These are phyloP conservation scores for Dendronephthya gigantea DNA, from an alignment of 64 coral and sea anemone species.

Conservation along the genomic window DNA sequence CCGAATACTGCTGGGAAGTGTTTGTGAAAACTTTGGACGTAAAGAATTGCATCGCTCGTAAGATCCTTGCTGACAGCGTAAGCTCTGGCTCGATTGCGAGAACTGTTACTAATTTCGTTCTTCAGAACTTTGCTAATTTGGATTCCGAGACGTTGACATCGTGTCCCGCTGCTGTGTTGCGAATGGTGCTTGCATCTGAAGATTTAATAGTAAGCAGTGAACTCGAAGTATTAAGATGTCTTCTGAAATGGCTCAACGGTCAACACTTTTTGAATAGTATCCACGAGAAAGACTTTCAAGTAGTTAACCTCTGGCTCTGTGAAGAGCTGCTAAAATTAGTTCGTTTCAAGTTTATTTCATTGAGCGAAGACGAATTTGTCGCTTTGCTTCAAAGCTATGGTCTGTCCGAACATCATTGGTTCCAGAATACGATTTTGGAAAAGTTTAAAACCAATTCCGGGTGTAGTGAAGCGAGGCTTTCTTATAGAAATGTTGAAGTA, in stretches of 20 bases:
- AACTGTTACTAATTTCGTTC: neutral
- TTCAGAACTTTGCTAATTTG: neutral
- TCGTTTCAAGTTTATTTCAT: neutral
- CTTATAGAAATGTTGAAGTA: neutral
- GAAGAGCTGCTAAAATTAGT: neutral
- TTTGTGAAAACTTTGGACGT: neutral
- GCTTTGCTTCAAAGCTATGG: neutral
- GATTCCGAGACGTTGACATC: neutral
- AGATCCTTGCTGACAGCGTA: neutral
- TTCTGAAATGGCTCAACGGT: neutral
- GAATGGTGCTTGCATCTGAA: neutral
- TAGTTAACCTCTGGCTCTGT: neutral
- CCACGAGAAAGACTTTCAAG: too few species aligned
- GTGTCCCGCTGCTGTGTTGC: neutral
- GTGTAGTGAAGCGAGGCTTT: neutral
- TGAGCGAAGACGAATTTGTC: neutral
- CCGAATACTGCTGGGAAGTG: neutral
- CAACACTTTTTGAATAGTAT: neutral
- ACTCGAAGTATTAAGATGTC: neutral
- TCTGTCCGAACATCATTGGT: neutral
- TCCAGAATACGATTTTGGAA: neutral
- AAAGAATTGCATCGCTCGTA: neutral
- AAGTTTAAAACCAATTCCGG: neutral
- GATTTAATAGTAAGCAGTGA: neutral
- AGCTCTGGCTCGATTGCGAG: neutral